A percentile compares a stretch with the other conserved stretches of the same genome.
These are phyloP conservation scores for Hylaea fasciaria DNA, from an alignment of 2,888 invertebrate species.

Conservation along the genomic window DNA sequence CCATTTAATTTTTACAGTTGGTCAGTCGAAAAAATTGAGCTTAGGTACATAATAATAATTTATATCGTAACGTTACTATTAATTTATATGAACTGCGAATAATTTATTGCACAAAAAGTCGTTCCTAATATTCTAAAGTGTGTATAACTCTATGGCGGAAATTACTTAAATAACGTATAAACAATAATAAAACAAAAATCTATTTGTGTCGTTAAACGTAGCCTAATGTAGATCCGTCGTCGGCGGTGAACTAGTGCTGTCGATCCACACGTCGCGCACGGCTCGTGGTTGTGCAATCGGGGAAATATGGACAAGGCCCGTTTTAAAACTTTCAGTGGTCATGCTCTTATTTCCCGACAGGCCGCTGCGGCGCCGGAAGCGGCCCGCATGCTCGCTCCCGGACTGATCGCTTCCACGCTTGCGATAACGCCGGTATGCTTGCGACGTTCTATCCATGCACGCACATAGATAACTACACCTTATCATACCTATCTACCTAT, in stretches of 20 bases:
- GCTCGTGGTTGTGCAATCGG: constrained; percentile 8
- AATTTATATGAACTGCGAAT: constrained; percentile 68
- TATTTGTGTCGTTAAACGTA: constrained; percentile 61
- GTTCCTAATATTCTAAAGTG: constrained; percentile 65
- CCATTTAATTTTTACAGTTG: constrained; percentile 75
- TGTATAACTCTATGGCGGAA: constrained; percentile 65
- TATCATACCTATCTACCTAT: constrained; percentile 81
- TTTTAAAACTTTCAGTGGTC: constrained; percentile 4
- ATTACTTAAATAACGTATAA: constrained; percentile 59
- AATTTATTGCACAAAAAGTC: constrained; percentile 79
- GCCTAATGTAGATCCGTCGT: constrained; percentile 68
- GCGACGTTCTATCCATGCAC: constrained; percentile 58
- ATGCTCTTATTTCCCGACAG: constrained; percentile 9
- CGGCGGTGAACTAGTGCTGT: constrained; percentile 71
- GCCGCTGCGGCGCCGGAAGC: constrained; percentile 7
- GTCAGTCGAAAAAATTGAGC: constrained; percentile 84
- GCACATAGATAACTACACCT: constrained; percentile 75
- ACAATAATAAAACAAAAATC: constrained; percentile 54
- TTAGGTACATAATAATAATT: constrained; percentile 54
- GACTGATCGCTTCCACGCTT: constrained; percentile 19
- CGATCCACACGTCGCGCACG: constrained; percentile 24
- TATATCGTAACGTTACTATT: constrained; percentile 60
- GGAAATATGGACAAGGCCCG: constrained; percentile 23
- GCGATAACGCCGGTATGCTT: constrained; percentile 26
- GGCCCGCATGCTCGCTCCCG: constrained; percentile 2